phyloP scores from a whole-genome alignment of 1,140 invertebrate genomes.

The Listronotus oregonensis region DNA sequence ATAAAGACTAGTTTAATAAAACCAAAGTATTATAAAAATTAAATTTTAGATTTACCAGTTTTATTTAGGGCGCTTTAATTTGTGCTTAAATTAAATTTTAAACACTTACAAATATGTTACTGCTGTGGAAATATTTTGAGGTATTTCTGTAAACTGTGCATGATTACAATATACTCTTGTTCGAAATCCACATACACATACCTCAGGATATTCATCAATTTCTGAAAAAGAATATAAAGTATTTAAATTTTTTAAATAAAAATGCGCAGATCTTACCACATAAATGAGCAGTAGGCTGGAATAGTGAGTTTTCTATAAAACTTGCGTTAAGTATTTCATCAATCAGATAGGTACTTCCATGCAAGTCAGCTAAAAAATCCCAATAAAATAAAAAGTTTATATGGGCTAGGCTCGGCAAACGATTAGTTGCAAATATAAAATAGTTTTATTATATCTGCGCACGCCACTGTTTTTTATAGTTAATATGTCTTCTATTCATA shows the following conservation, averaged over 20 bases:
- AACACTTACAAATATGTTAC: conserved; percentile 24
- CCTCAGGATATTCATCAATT: conserved; percentile 6
- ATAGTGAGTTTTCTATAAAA: background rate
- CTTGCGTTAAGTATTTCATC: background rate
- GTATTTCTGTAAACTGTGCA: conserved; percentile 15
- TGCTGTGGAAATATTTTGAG: conserved; percentile 18
- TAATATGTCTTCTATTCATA: too few relatives aligned
- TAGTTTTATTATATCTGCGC: too few relatives aligned
- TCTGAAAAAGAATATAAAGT: conserved; percentile 2
- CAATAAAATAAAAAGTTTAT: too few relatives aligned
- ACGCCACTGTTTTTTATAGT: too few relatives aligned
- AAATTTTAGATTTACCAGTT: too few relatives aligned
- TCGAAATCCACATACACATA: conserved; percentile 15
- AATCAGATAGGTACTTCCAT: background rate
- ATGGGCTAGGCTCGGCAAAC: too few relatives aligned
- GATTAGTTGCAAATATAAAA: too few relatives aligned
- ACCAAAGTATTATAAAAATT: too few relatives aligned
- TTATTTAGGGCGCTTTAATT: too few relatives aligned
- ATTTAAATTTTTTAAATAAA: background rate
- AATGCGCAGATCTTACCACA: conserved; percentile 5
- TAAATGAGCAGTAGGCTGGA: background rate
- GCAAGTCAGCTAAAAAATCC: background rate
- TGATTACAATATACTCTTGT: conserved; percentile 24
- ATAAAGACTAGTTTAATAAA: too few relatives aligned
- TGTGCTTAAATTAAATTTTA: too few relatives aligned